Evolutionary conservation across 2,888 invertebrate species (phyloP).

Genomic region (Epicampocera succincta): DNA sequence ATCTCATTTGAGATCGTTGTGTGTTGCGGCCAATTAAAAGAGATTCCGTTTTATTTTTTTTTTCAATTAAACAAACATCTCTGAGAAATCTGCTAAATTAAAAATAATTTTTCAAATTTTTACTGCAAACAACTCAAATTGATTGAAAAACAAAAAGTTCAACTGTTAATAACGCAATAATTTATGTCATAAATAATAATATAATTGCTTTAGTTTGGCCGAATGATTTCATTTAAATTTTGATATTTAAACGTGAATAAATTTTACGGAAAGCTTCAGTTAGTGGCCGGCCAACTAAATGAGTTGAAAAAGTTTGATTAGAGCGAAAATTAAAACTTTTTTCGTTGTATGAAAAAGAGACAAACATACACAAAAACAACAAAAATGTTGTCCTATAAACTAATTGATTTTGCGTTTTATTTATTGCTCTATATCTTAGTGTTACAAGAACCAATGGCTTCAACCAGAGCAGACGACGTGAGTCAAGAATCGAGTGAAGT

Average conservation of each 20-base stretch:
- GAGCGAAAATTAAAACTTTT: neutral
- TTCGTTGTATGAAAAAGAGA: neutral
- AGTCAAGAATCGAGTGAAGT: conserved; percentile 73
- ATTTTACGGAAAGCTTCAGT: conserved; percentile 52
- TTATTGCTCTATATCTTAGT: conserved; percentile 44
- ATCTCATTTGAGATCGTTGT: conserved; percentile 49
- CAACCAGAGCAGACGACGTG: conserved; percentile 6
- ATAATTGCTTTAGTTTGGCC: conserved; percentile 20
- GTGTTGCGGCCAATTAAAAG: conserved; percentile 47
- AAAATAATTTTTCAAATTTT: conserved; percentile 1
- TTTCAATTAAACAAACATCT: conserved; percentile 56
- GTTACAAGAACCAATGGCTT: conserved; percentile 40
- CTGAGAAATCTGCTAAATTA: conserved; percentile 47
- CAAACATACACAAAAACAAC: conserved; percentile 18
- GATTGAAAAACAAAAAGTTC: conserved; percentile 16
- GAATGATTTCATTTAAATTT: conserved; percentile 17
- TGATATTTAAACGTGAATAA: conserved; percentile 63
- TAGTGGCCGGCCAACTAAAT: conserved; percentile 26
- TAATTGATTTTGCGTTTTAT: conserved; percentile 30
- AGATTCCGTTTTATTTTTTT: conserved; percentile 52
- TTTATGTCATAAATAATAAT: conserved; percentile 33
- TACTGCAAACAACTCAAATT: conserved; percentile 24
- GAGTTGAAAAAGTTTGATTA: neutral
- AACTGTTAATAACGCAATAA: conserved; percentile 44
- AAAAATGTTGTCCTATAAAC: conserved; percentile 50